phyloP scores from a whole-genome alignment of 2,113 vertebrate species.

The Muscicapa adusta region DNA sequence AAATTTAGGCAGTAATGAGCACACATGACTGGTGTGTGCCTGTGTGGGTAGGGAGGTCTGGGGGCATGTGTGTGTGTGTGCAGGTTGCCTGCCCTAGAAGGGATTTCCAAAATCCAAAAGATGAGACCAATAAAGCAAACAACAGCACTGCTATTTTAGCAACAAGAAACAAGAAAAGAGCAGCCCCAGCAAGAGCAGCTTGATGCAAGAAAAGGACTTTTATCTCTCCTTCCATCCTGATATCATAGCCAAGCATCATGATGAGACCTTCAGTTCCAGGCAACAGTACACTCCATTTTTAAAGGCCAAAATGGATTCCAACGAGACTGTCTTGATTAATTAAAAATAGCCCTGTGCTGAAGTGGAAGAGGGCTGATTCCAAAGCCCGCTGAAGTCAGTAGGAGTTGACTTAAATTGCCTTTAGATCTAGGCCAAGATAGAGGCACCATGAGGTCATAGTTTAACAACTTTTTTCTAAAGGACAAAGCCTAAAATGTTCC shows the following conservation, averaged over 20 bases:
- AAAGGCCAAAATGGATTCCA: neutral
- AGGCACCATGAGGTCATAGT: constrained; percentile 31
- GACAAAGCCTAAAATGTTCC: constrained; percentile 25
- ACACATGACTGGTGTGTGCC: neutral
- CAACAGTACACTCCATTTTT: constrained; percentile 12
- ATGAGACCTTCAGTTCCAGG: constrained; percentile 31
- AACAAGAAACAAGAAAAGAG: constrained; percentile 2
- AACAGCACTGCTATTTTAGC: neutral
- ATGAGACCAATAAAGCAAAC: neutral
- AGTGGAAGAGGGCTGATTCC: constrained; percentile 25
- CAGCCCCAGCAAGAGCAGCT: constrained; percentile 20
- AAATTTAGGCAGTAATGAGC: neutral
- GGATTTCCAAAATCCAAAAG: neutral
- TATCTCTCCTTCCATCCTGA: constrained; percentile 42
- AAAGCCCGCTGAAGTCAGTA: neutral
- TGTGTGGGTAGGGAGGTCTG: neutral
- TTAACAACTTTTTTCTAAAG: constrained; percentile 25
- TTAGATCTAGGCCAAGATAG: neutral
- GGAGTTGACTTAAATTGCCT: constrained; percentile 13
- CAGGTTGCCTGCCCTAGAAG: neutral
- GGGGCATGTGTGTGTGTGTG: accelerated
- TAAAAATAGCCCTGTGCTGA: constrained; percentile 37
- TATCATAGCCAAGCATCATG: constrained; percentile 17
- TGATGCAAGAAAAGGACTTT: constrained; percentile 33
- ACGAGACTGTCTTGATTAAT: neutral